These are phyloP conservation scores for Dicaeum eximium DNA, from an alignment of 2,113 vertebrate species.

Conservation along the genomic window DNA sequence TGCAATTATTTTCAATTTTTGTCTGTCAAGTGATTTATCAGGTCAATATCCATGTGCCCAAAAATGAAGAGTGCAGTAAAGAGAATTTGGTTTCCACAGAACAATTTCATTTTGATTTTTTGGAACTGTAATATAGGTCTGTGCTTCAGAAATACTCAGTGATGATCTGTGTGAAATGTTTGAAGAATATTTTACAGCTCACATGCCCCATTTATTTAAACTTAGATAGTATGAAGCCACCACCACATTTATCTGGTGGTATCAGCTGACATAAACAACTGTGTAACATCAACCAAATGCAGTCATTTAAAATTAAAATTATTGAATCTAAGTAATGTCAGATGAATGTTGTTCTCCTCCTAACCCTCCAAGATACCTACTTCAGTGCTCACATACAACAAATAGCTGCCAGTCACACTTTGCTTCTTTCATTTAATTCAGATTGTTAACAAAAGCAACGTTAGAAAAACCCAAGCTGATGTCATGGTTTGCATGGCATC, in stretches of 20 bases:
- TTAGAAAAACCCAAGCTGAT: background rate
- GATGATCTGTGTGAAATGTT: background rate
- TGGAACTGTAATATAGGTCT: background rate
- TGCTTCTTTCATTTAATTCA: background rate
- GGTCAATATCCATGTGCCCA: background rate
- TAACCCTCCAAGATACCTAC: background rate
- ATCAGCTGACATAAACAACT: background rate
- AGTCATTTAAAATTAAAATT: background rate
- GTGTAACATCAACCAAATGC: background rate
- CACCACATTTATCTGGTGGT: background rate
- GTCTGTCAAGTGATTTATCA: background rate
- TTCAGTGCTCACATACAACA: background rate
- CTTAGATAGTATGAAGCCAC: background rate
- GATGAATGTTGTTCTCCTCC: background rate
- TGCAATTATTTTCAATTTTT: background rate
- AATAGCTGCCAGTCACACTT: constrained; percentile 1
- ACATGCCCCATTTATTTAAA: background rate
- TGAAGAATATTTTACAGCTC: background rate
- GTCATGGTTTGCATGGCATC: constrained; percentile 6
- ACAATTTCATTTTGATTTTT: background rate
- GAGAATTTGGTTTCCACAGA: background rate
- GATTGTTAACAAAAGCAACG: background rate
- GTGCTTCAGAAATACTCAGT: background rate
- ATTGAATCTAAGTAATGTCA: background rate
- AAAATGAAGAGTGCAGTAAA: background rate